Conservation (phyloP, 2,797 vertebrate genomes). For the Cephalopachus bancanus region DNA sequence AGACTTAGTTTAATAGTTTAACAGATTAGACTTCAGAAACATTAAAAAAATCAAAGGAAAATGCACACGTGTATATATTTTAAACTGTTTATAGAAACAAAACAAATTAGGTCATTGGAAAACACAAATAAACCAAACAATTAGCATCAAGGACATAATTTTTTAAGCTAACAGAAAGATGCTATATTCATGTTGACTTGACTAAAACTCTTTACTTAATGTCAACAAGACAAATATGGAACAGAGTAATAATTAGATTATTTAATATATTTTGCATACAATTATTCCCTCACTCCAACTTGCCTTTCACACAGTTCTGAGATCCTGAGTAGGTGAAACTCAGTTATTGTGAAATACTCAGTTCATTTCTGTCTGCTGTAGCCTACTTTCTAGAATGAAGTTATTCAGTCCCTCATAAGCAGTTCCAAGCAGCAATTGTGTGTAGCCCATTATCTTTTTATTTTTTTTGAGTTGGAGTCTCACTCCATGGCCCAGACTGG, state of each 20-base stretch:
- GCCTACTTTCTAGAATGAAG: constrained; percentile 30
- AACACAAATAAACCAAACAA: constrained; percentile 25
- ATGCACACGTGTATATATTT: not conserved
- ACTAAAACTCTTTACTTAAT: not conserved
- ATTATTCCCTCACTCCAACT: not conserved
- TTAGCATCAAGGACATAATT: not conserved
- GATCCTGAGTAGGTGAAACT: not conserved
- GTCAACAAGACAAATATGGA: not conserved
- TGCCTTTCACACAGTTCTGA: constrained; percentile 5
- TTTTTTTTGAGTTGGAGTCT: too few relatives aligned
- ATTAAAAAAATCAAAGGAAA: not conserved
- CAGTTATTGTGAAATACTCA: not conserved
- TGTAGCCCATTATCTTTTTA: not conserved
- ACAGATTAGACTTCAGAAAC: not conserved
- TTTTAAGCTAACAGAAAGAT: constrained; percentile 41
- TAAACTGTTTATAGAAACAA: not conserved
- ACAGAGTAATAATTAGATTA: not conserved
- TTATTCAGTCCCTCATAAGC: not conserved
- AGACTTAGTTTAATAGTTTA: not conserved
- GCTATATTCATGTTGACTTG: not conserved
- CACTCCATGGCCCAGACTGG: too few relatives aligned
- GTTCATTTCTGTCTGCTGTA: not conserved
- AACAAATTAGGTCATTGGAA: constrained; percentile 18
- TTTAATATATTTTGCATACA: not conserved
- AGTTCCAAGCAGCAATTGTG: not conserved